Evolutionary conservation across 2,888 invertebrate species (phyloP).

Genomic region (Drosophila paramelanica): DNA sequence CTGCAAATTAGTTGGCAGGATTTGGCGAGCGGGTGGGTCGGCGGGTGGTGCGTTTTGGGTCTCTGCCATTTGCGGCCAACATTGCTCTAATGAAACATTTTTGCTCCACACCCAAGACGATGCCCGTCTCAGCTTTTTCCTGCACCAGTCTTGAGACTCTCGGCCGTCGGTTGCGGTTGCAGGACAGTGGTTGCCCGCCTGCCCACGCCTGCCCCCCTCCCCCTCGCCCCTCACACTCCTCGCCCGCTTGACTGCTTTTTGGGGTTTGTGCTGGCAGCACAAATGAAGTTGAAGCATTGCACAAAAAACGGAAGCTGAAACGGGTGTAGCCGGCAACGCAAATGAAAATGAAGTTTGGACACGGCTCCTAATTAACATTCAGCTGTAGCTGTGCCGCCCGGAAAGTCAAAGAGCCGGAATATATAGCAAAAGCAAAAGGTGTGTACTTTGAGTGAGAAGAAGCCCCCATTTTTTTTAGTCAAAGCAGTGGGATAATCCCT

Average conservation of each 20-base stretch:
- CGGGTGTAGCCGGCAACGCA: slow-evolving; percentile 16
- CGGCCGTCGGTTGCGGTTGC: slow-evolving; percentile 58
- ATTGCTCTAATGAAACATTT: slow-evolving; percentile 79
- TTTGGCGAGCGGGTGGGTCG: slow-evolving; percentile 12
- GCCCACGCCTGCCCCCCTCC: too few relatives aligned
- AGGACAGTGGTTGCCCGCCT: slow-evolving; percentile 61
- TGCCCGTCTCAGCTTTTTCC: slow-evolving; percentile 38
- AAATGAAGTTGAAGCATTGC: slow-evolving; percentile 55
- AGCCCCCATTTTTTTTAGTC: background rate
- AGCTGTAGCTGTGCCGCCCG: slow-evolving; percentile 1
- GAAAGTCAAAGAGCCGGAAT: slow-evolving; percentile 8
- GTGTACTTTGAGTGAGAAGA: background rate
- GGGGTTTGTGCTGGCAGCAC: slow-evolving; percentile 19
- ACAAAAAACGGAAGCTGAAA: background rate
- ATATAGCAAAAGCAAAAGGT: slow-evolving; percentile 2
- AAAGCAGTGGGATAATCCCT: background rate
- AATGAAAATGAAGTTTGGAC: slow-evolving; percentile 55
- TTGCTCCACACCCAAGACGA: slow-evolving; percentile 61
- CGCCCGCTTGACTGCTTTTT: slow-evolving; percentile 7
- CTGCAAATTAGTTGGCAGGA: slow-evolving; percentile 71
- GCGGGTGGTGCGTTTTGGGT: slow-evolving; percentile 24
- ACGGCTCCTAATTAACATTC: slow-evolving; percentile 51
- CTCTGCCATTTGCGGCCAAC: slow-evolving; percentile 67
- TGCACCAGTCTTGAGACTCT: slow-evolving; percentile 10
- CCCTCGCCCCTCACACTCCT: background rate